These are phyloP conservation scores for Plectrocnemia conspersa DNA, from an alignment of 1,140 invertebrate species.

Conservation along the genomic window DNA sequence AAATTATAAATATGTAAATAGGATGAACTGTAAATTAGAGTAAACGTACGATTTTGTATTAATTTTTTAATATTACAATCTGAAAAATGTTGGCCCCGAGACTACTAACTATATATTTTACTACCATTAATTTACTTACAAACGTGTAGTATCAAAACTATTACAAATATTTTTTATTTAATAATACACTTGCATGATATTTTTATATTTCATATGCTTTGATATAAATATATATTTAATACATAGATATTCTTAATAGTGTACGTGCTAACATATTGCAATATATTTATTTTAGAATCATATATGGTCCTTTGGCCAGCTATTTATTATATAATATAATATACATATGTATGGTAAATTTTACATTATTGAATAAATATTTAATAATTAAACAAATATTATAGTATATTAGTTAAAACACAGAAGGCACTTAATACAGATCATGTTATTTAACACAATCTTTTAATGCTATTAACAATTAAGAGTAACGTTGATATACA, in stretches of 20 bases:
- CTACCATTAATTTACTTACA: slow-evolving; percentile 12
- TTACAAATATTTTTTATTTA: neutral
- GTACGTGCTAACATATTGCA: neutral
- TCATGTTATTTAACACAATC: too few species aligned
- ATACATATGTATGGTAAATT: slow-evolving; percentile 3
- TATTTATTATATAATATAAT: slow-evolving; percentile 1
- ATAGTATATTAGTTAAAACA: slow-evolving; percentile 5
- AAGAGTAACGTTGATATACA: too few species aligned
- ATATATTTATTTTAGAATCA: neutral
- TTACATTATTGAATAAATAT: too few species aligned
- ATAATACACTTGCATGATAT: neutral
- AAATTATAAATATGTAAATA: slow-evolving; percentile 3
- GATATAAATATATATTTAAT: neutral
- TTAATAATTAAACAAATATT: slow-evolving; percentile 12
- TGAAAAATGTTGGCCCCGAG: slow-evolving; percentile 30
- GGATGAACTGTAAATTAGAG: too few species aligned
- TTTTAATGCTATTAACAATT: too few species aligned
- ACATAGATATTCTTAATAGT: neutral
- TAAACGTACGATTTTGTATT: neutral
- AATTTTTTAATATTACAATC: slow-evolving; percentile 2
- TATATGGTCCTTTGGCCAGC: slow-evolving; percentile 15
- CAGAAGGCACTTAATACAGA: slow-evolving; percentile 18
- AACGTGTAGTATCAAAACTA: slow-evolving; percentile 32
- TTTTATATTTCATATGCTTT: too few species aligned
- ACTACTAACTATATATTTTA: slow-evolving; percentile 24